Conservation (phyloP, 2,888 invertebrate species). For the Apamea crenata region DNA sequence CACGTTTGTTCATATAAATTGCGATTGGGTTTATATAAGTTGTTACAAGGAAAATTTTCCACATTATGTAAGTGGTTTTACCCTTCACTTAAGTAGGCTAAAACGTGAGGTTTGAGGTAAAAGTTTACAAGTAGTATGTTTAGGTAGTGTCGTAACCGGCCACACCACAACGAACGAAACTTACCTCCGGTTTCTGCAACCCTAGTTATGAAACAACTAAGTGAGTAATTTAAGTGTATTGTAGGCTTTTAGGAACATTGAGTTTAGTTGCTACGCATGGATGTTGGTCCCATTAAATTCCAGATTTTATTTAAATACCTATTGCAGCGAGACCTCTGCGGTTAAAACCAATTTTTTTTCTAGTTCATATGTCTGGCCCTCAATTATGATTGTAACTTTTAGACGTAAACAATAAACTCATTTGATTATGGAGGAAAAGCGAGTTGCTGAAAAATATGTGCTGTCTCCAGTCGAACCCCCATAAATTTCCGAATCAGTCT, state of each 20-base stretch:
- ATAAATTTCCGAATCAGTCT: too few species aligned
- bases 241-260: too few species aligned
- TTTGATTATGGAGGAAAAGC: too few species aligned
- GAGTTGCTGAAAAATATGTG: too few species aligned
- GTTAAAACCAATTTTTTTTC: too few species aligned
- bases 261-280: too few species aligned
- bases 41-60: constrained; percentile 11
- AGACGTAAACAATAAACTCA: too few species aligned
- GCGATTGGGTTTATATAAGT: constrained; percentile 8
- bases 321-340: background rate
- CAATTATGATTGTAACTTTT: too few species aligned
- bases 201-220: constrained; percentile 9
- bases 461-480: too few species aligned
- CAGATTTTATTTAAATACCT: background rate
- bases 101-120: constrained; percentile 1
- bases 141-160: background rate
- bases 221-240: background rate
- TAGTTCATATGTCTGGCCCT: too few species aligned
- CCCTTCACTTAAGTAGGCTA: background rate
- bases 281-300: background rate
- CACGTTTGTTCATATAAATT: constrained; percentile 50
- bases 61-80: background rate
- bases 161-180: background rate
- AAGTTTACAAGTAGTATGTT: constrained; percentile 14
- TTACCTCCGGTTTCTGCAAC: constrained; percentile 10